Evolutionary conservation across 2,888 invertebrate genomes (phyloP).

Genomic region (Eurois occulta): DNA sequence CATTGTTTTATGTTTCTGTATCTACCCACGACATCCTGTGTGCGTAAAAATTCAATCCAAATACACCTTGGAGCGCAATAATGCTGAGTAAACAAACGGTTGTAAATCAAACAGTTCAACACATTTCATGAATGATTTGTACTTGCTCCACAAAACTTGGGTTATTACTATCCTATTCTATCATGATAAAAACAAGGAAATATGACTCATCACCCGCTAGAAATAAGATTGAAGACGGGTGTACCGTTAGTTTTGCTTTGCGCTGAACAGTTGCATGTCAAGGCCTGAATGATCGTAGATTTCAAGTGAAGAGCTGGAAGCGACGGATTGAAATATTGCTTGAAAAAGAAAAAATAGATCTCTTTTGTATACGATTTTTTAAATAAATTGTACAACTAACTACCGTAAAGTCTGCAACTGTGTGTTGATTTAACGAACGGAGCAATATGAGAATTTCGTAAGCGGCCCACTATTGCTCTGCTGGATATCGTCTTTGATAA

Average conservation of each 20-base stretch:
- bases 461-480: constrained; percentile 41
- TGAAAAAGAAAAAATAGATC: constrained; percentile 54
- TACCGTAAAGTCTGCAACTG: constrained; percentile 51
- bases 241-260: constrained; percentile 55
- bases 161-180: constrained; percentile 65
- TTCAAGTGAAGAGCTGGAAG: constrained; percentile 69
- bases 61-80: constrained; percentile 73
- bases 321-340: constrained; percentile 66
- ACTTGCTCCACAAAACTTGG: constrained; percentile 76
- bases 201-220: constrained; percentile 50
- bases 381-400: constrained; percentile 57
- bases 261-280: constrained; percentile 77
- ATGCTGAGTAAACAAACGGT: constrained; percentile 71
- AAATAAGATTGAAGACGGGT: constrained; percentile 60
- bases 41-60: constrained; percentile 62
- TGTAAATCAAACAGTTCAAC: constrained; percentile 78
- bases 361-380: constrained; percentile 60
- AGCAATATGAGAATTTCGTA: constrained; percentile 40
- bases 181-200: constrained; percentile 57
- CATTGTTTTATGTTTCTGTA: constrained; percentile 17
- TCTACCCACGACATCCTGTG: constrained; percentile 49
- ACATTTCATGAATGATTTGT: constrained; percentile 85
- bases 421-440: constrained; percentile 56
- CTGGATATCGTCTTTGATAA: constrained; percentile 56
- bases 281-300: constrained; percentile 73